A percentile compares a stretch with the other conserved stretches of the same genome.
Conservation (phyloP, 2,113 vertebrate species). For the Ictidomys tridecemlineatus region DNA sequence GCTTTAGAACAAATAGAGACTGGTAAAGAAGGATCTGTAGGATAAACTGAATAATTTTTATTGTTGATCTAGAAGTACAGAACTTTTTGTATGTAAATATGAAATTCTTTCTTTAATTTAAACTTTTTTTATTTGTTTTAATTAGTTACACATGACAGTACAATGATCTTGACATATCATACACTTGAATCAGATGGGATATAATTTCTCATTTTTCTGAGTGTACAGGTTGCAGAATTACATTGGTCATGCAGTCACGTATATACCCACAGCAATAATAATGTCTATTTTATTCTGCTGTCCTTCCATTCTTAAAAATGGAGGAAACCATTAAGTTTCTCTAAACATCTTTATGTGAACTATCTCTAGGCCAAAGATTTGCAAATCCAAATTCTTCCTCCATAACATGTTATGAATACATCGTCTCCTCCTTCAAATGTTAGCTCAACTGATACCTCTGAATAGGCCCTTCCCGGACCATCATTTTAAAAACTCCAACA, state of each 20-base stretch:
- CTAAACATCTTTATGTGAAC: neutral
- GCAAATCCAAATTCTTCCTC: neutral
- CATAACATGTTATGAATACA: neutral
- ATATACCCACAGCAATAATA: no score
- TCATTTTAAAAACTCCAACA: neutral
- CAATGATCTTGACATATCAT: no score
- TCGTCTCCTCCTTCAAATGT: neutral
- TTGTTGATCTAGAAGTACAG: neutral
- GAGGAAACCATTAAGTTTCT: neutral
- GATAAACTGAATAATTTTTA: neutral
- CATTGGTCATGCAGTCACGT: no score
- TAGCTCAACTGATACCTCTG: neutral
- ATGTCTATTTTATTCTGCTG: no score
- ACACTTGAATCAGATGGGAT: no score
- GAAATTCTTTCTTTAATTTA: neutral
- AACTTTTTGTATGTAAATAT: constrained; percentile 37
- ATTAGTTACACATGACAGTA: no score
- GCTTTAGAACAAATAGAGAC: neutral
- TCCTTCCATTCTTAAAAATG: neutral
- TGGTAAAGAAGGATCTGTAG: neutral
- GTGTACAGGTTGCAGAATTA: no score
- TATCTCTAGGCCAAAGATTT: neutral
- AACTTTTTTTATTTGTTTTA: no score
- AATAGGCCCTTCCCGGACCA: neutral
- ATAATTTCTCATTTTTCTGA: no score